phyloP scores from a whole-genome alignment of 2,113 vertebrate genomes.

The Sorex araneus region DNA sequence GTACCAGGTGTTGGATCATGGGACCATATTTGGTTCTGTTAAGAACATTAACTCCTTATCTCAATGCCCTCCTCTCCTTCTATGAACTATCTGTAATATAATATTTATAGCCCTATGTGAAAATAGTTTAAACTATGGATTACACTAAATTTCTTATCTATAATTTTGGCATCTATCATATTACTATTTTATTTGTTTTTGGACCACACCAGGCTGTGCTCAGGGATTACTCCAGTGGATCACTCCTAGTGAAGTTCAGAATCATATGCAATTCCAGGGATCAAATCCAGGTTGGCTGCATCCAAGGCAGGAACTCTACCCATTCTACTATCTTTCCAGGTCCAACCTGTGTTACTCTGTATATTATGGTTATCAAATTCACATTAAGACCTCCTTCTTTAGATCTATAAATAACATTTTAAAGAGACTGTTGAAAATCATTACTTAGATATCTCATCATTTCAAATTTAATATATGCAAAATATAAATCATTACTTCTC shows the following conservation, averaged over 20 bases:
- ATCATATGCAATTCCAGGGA: too few species aligned
- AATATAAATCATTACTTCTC: not conserved
- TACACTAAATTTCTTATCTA: not conserved
- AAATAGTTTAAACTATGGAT: not conserved
- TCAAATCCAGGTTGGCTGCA: too few species aligned
- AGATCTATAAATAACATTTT: not conserved
- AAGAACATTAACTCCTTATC: too few species aligned
- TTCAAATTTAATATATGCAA: not conserved
- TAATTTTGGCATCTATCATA: not conserved
- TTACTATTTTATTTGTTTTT: too few species aligned
- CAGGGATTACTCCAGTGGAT: too few species aligned
- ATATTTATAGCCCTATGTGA: not conserved
- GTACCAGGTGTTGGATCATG: too few species aligned
- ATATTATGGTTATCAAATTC: not conserved
- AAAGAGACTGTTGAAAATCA: not conserved
- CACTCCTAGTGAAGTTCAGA: too few species aligned
- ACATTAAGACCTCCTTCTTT: not conserved
- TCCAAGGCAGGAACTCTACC: too few species aligned
- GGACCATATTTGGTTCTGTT: too few species aligned
- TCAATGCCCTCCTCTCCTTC: not conserved
- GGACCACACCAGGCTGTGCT: too few species aligned
- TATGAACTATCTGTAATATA: not conserved
- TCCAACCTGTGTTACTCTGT: too few species aligned
- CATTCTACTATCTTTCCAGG: too few species aligned
- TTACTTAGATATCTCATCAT: not conserved